Conservation (phyloP, 2,888 invertebrate species). For the Chironomus tentans region DNA sequence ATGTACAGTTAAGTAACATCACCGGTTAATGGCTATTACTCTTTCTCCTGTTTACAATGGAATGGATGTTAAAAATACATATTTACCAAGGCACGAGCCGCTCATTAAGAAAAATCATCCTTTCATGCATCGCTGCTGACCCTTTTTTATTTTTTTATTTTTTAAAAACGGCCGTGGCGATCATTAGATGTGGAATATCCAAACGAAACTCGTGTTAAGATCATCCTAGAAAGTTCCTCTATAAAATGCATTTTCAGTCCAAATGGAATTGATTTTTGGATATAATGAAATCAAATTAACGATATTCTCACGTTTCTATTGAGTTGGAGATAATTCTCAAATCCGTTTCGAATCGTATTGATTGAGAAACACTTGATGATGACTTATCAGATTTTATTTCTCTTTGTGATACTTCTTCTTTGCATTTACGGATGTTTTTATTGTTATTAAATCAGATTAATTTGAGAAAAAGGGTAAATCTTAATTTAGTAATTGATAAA, state of each 20-base stretch:
- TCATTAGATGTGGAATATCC: too few relatives aligned
- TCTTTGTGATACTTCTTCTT: background rate
- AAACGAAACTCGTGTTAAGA: too few relatives aligned
- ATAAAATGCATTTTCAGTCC: background rate
- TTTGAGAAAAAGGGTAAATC: background rate
- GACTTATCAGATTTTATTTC: background rate
- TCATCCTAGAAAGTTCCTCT: too few relatives aligned
- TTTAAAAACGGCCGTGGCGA: background rate
- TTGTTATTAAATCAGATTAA: background rate
- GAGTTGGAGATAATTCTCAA: background rate
- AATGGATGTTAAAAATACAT: background rate
- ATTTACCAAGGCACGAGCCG: conserved; percentile 16
- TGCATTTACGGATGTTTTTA: background rate
- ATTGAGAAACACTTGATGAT: background rate
- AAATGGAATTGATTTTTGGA: background rate
- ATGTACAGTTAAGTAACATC: too few relatives aligned
- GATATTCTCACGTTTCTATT: background rate
- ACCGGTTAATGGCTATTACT: background rate
- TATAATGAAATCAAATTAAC: conserved; percentile 1
- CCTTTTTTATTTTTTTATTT: background rate
- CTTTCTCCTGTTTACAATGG: background rate
- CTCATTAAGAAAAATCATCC: conserved; percentile 16
- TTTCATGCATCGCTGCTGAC: conserved; percentile 23
- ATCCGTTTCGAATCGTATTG: background rate
- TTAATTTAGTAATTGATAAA: background rate